Conservation (phyloP, 2,888 invertebrate genomes). For the Psococerastis gibbosa region DNA sequence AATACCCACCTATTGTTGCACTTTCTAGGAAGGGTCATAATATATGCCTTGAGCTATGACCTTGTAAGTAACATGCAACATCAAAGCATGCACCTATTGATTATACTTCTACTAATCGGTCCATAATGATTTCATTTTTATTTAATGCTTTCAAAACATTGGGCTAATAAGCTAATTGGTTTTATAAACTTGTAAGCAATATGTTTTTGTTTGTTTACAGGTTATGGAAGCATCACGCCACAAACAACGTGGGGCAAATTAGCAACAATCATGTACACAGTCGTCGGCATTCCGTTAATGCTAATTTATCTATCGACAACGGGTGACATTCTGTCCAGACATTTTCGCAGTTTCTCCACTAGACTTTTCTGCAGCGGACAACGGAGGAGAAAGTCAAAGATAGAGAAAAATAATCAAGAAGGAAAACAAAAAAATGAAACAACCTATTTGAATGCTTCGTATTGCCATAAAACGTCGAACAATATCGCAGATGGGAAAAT, state of each 20-base stretch:
- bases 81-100: too few relatives aligned
- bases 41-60: too few relatives aligned
- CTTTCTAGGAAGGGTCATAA: too few relatives aligned
- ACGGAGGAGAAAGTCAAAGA: conserved; percentile 15
- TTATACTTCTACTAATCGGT: too few relatives aligned
- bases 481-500: conserved; percentile 5
- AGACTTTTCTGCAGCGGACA: conserved; percentile 13
- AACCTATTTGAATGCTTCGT: conserved; percentile 3
- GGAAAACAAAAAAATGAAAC: conserved; percentile 7
- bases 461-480: not conserved
- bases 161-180: too few relatives aligned
- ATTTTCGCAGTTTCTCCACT: conserved; percentile 46
- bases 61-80: too few relatives aligned
- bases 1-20: too few relatives aligned
- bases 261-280: conserved; percentile 66
- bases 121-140: too few relatives aligned
- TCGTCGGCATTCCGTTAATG: conserved; percentile 74
- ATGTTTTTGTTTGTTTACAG: conserved; percentile 31
- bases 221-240: conserved; percentile 69
- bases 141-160: too few relatives aligned
- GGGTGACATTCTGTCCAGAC: conserved; percentile 65
- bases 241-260: conserved; percentile 59
- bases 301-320: conserved; percentile 73
- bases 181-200: too few relatives aligned
- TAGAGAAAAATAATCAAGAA: conserved; percentile 11